These are phyloP conservation scores for Xyliphius kryptos DNA, from an alignment of 2,113 vertebrate species.

Conservation along the genomic window DNA sequence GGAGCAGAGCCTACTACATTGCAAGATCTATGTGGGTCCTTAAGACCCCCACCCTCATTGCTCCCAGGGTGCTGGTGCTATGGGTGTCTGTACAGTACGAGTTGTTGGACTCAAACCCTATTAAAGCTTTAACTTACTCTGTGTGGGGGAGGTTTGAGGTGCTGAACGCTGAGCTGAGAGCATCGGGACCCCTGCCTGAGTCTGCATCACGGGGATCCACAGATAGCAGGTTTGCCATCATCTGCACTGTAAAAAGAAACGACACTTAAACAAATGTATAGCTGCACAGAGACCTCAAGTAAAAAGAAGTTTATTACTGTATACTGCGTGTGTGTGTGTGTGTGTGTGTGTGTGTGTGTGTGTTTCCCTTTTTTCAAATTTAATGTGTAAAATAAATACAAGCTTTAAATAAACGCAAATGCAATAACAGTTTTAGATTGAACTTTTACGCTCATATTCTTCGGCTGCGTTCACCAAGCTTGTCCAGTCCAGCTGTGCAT, in stretches of 20 bases:
- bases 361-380: too few species aligned
- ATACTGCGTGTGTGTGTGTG: too few species aligned
- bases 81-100: too few species aligned
- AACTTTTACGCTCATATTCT: conserved; percentile 62
- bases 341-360: too few species aligned
- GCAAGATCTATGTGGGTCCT: too few species aligned
- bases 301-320: too few species aligned
- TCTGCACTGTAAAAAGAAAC: conserved; percentile 24
- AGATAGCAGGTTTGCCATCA: conserved; percentile 6
- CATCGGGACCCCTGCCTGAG: conserved; percentile 14
- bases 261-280: too few species aligned
- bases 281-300: too few species aligned
- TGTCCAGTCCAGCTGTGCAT: conserved; percentile 65
- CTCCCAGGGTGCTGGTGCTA: too few species aligned
- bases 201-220: not conserved
- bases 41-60: too few species aligned
- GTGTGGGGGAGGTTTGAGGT: conserved; percentile 2
- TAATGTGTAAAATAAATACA: not conserved
- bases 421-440: not conserved
- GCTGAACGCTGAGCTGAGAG: conserved; percentile 13
- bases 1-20: too few species aligned
- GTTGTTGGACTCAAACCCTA: not conserved
- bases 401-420: not conserved
- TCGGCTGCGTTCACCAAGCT: conserved; percentile 67
- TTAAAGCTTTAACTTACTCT: conserved; percentile 14